phyloP scores from a whole-genome alignment of 2,888 invertebrate species.

The Neoaliturus tenellus region DNA sequence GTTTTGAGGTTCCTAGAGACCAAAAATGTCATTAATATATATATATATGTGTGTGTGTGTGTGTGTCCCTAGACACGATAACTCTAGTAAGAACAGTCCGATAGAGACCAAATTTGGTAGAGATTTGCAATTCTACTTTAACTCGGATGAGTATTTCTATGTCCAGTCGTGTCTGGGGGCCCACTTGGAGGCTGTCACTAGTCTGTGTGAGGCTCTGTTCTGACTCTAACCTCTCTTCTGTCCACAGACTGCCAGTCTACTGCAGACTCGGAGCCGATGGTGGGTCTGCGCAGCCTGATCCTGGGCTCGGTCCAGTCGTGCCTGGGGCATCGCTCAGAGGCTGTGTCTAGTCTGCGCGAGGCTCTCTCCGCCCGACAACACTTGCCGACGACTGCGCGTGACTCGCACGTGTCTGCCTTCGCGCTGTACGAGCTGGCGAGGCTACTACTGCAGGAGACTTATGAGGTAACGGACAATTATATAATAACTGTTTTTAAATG shows the following conservation, averaged over 20 bases:
- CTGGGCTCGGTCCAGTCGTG: slow-evolving; percentile 74
- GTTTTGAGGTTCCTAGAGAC: too few relatives aligned
- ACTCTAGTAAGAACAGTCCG: too few relatives aligned
- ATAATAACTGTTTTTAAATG: too few relatives aligned
- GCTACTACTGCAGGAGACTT: slow-evolving; percentile 72
- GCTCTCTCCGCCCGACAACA: slow-evolving; percentile 66
- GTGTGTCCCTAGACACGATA: too few relatives aligned
- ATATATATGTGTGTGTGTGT: too few relatives aligned
- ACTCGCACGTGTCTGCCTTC: slow-evolving; percentile 79
- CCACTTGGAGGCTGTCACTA: too few relatives aligned
- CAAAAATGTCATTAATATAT: too few relatives aligned
- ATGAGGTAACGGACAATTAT: slow-evolving; percentile 57
- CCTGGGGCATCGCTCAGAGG: slow-evolving; percentile 71
- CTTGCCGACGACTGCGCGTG: slow-evolving; percentile 69
- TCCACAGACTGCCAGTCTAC: slow-evolving; percentile 60
- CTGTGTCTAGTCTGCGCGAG: slow-evolving; percentile 69
- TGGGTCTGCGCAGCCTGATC: slow-evolving; percentile 75
- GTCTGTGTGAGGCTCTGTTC: too few relatives aligned
- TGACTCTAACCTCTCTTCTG: neutral
- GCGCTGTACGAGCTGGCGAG: slow-evolving; percentile 80
- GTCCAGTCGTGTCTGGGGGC: too few relatives aligned
- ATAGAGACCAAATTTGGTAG: too few relatives aligned
- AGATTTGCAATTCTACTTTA: too few relatives aligned
- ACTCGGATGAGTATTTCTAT: too few relatives aligned
- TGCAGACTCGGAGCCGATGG: slow-evolving; percentile 74